These are phyloP conservation scores for Morelia viridis DNA, from an alignment of 2,797 vertebrate species.

Conservation along the genomic window DNA sequence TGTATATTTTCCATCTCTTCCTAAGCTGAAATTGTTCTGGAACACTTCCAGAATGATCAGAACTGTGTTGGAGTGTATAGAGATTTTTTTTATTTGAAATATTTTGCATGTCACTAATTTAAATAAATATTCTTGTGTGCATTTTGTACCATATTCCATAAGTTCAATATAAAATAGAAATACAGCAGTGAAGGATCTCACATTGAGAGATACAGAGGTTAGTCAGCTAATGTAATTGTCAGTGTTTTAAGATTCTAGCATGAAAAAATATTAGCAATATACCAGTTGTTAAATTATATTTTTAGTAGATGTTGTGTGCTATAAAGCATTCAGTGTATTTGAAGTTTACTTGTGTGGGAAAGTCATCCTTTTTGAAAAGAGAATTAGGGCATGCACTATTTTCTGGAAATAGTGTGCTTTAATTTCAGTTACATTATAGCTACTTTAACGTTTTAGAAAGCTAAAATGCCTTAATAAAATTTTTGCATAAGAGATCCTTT, in stretches of 20 bases:
- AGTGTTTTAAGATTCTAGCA: background rate
- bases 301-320: background rate
- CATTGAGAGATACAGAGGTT: background rate
- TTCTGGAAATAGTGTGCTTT: background rate
- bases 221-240: background rate
- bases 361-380: background rate
- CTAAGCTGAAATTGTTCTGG: background rate
- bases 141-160: background rate
- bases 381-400: background rate
- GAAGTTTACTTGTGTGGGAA: background rate
- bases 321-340: background rate
- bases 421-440: background rate
- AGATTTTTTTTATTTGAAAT: background rate
- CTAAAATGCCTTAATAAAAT: background rate
- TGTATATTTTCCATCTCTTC: background rate
- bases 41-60: background rate
- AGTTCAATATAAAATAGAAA: background rate
- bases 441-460: background rate
- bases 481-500: background rate
- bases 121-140: background rate
- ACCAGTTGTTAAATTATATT: slow-evolving; percentile 35
- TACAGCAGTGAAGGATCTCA: background rate
- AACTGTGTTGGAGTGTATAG: background rate
- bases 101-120: background rate
- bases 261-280: slow-evolving; percentile 28